Percentiles rank a stretch among this genome's conserved stretches.
Evolutionary conservation across 2,113 vertebrate genomes (phyloP).

Genomic region (Acrocephalus arundinaceus): DNA sequence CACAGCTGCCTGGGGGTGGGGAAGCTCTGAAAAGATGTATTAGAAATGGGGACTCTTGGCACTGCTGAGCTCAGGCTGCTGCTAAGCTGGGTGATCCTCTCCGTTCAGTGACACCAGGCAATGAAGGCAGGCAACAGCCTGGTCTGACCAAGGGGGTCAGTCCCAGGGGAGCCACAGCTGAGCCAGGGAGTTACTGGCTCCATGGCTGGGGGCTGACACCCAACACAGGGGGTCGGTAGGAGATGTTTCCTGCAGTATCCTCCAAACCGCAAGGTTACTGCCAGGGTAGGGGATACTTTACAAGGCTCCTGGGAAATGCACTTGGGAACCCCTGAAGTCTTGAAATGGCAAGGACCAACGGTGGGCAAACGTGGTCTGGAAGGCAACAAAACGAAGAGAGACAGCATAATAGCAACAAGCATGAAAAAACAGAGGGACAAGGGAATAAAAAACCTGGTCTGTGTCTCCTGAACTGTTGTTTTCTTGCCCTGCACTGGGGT

Average conservation of each 20-base stretch:
- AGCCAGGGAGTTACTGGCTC: rapidly evolving
- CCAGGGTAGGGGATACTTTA: not conserved
- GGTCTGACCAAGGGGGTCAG: no score
- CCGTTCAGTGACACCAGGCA: rapidly evolving
- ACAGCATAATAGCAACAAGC: not conserved
- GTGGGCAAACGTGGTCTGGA: not conserved
- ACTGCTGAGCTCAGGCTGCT: rapidly evolving
- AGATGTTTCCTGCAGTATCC: not conserved
- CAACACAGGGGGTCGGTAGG: rapidly evolving
- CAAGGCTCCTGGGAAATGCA: rapidly evolving
- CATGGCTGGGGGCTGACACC: not conserved
- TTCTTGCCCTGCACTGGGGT: not conserved
- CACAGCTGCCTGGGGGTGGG: not conserved
- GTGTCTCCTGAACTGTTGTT: not conserved
- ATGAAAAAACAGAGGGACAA: not conserved
- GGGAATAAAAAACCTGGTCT: not conserved
- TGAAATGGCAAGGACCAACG: not conserved
- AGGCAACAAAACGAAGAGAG: not conserved
- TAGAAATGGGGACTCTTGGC: rapidly evolving
- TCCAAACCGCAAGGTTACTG: not conserved
- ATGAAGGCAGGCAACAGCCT: not conserved
- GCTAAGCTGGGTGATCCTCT: not conserved
- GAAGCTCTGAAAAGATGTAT: rapidly evolving
- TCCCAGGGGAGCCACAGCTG: not conserved
- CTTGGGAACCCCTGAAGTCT: not conserved